Percentiles rank a stretch among this genome's conserved stretches.
Evolutionary conservation across 2,888 invertebrate genomes (phyloP).

Genomic region (Phalera bucephala): DNA sequence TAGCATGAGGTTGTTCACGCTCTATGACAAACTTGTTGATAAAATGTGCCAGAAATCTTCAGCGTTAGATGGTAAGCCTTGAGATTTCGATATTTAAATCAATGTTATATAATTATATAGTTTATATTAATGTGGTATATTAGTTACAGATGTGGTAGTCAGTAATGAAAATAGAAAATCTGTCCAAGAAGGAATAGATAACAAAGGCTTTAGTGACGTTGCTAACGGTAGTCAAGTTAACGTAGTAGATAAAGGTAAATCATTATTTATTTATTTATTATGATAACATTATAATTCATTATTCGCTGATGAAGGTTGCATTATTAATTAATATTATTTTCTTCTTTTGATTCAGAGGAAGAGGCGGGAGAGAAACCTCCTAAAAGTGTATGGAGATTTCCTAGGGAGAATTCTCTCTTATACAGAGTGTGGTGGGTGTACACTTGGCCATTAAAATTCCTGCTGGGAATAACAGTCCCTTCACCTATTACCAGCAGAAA

Average conservation of each 20-base stretch:
- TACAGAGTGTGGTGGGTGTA: conserved; percentile 85
- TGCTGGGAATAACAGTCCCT: conserved; percentile 87
- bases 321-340: background rate
- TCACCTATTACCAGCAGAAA: conserved; percentile 84
- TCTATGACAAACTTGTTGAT: conserved; percentile 41
- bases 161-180: conserved; percentile 53
- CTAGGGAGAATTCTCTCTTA: conserved; percentile 48
- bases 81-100: too few species aligned
- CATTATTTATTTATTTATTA: too few species aligned
- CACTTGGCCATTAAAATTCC: conserved; percentile 87
- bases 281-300: too few species aligned
- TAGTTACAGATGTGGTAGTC: conserved; percentile 57
- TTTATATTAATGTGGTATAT: too few species aligned
- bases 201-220: conserved; percentile 48
- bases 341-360: conserved; percentile 22
- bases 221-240: conserved; percentile 38
- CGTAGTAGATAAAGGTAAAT: conserved; percentile 34
- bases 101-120: too few species aligned
- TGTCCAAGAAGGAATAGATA: conserved; percentile 58
- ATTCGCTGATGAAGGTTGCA: too few species aligned
- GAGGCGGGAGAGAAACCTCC: conserved; percentile 32
- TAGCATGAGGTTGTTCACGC: conserved; percentile 74
- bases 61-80: background rate
- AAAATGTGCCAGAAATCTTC: conserved; percentile 16
- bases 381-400: conserved; percentile 71